Conservation (phyloP, 2,888 invertebrate species). For the Quadroppia sp. region DNA sequence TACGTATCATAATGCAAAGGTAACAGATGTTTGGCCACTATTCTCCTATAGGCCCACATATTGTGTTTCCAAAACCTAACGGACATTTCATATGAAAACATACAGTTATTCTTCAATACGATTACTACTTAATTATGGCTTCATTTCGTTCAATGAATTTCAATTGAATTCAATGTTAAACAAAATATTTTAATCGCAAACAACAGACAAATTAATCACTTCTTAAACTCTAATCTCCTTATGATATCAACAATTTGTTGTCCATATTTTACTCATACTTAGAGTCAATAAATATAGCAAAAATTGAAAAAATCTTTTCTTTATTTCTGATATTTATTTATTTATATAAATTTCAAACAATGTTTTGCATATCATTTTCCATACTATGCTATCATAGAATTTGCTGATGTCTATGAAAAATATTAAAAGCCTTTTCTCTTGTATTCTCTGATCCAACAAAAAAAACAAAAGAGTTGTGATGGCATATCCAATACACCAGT, state of each 20-base stretch:
- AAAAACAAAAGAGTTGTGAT: slow-evolving; percentile 30
- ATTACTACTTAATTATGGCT: background rate
- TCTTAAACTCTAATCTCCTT: too few relatives aligned
- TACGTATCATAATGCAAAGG: slow-evolving; percentile 11
- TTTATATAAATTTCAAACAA: background rate
- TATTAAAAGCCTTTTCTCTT: slow-evolving; percentile 18
- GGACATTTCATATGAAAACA: too few relatives aligned
- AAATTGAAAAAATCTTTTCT: background rate
- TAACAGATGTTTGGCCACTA: slow-evolving; percentile 29
- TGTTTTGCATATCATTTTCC: background rate
- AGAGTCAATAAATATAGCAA: background rate
- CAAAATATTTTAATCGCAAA: too few relatives aligned
- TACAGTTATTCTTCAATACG: background rate
- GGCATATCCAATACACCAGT: background rate
- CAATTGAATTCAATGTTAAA: background rate
- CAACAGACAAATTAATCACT: too few relatives aligned
- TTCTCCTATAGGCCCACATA: background rate
- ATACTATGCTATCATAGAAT: too few relatives aligned
- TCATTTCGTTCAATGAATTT: background rate
- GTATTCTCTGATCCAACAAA: too few relatives aligned
- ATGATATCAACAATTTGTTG: too few relatives aligned
- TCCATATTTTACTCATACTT: background rate
- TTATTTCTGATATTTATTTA: background rate
- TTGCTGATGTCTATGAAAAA: slow-evolving; percentile 23
- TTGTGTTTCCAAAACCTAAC: too few relatives aligned